These are phyloP conservation scores for Taphrorychus bicolor DNA, from an alignment of 2,888 invertebrate genomes.

Conservation along the genomic window DNA sequence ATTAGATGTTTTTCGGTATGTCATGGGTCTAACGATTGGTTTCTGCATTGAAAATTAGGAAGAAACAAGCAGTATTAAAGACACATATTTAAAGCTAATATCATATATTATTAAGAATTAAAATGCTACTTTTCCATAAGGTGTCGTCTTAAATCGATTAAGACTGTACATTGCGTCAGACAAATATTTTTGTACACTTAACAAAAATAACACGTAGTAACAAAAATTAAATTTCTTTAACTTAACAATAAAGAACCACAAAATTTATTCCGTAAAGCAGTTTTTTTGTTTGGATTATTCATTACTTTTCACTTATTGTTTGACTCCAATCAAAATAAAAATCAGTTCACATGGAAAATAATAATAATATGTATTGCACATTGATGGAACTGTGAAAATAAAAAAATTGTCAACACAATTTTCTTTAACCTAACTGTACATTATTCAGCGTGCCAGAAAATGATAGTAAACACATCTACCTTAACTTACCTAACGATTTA, in stretches of 20 bases:
- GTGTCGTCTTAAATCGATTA: slow-evolving; percentile 47
- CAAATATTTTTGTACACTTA: neutral
- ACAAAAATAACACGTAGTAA: neutral
- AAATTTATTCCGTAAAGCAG: too few relatives aligned
- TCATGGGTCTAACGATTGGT: too few relatives aligned
- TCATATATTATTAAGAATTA: slow-evolving; percentile 56
- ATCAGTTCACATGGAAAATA: neutral
- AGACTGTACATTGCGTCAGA: slow-evolving; percentile 56
- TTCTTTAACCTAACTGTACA: too few relatives aligned
- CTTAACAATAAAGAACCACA: neutral
- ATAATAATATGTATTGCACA: neutral
- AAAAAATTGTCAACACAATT: too few relatives aligned
- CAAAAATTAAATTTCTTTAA: neutral
- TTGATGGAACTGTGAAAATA: neutral
- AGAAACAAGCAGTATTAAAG: slow-evolving; percentile 4
- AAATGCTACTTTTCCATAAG: slow-evolving; percentile 55
- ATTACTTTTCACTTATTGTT: too few relatives aligned
- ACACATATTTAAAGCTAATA: slow-evolving; percentile 48
- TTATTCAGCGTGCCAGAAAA: neutral
- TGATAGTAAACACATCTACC: slow-evolving; percentile 2
- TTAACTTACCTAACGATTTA: neutral
- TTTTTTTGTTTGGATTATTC: too few relatives aligned
- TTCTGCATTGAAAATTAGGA: too few relatives aligned
- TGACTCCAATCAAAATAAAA: too few relatives aligned
- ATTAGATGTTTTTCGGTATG: too few relatives aligned